phyloP scores from a whole-genome alignment of 1,140 invertebrate species.

The Choristoneura fumiferana region DNA sequence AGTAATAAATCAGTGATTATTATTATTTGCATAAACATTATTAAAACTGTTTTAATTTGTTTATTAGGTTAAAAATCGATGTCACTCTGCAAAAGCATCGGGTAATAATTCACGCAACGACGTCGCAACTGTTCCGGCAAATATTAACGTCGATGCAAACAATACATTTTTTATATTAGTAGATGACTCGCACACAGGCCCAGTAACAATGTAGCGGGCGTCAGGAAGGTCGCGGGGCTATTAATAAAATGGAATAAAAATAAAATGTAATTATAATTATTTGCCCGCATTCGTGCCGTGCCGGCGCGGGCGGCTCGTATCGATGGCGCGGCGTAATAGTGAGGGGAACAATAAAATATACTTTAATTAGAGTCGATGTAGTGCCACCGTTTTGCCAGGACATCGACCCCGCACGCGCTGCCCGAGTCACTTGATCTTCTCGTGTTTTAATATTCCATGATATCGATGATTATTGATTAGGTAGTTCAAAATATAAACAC shows the following conservation, averaged over 20 bases:
- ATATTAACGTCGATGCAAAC: slow-evolving; percentile 6
- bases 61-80: too few species aligned
- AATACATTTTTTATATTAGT: slow-evolving; percentile 14
- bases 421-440: slow-evolving; percentile 36
- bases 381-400: slow-evolving; percentile 50
- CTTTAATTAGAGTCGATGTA: slow-evolving; percentile 65
- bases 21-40: too few species aligned
- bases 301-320: slow-evolving; percentile 40
- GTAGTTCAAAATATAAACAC: too few species aligned
- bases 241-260: slow-evolving; percentile 65
- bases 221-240: slow-evolving; percentile 43
- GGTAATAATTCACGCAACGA: background rate
- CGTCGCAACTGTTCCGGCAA: background rate
- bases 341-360: slow-evolving; percentile 73
- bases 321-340: slow-evolving; percentile 40
- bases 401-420: slow-evolving; percentile 50
- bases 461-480: too few species aligned
- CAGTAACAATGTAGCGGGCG: slow-evolving; percentile 41
- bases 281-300: slow-evolving; percentile 64
- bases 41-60: too few species aligned
- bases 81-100: too few species aligned
- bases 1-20: too few species aligned
- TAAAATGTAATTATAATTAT: slow-evolving; percentile 71
- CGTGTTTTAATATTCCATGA: too few species aligned
- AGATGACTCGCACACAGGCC: slow-evolving; percentile 22